Conservation (phyloP, 2,113 vertebrate genomes). For the Mus musculus region GRCm39 chr10:104683501-104684000, state of each 20-base stretch:
- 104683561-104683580: not conserved
- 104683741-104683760: not conserved
- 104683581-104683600: not conserved
- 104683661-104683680: too few relatives aligned
- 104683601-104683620: not conserved
- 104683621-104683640: not conserved
- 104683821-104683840: not conserved
- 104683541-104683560: not conserved
- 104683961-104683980: not conserved
- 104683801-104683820: too few relatives aligned
- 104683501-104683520: not conserved
- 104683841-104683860: too few relatives aligned
- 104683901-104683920: too few relatives aligned
- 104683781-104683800: not conserved
- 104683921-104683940: not conserved
- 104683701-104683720: too few relatives aligned
- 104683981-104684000: not conserved
- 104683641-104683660: not conserved
- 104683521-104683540: not conserved
- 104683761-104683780: not conserved
- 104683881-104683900: not conserved
- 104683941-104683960: not conserved
- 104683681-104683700: too few relatives aligned
- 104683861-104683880: too few relatives aligned
- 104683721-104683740: not conserved